These are phyloP conservation scores for Colaptes auratus DNA, from an alignment of 2,113 vertebrate species.

Conservation along the genomic window DNA sequence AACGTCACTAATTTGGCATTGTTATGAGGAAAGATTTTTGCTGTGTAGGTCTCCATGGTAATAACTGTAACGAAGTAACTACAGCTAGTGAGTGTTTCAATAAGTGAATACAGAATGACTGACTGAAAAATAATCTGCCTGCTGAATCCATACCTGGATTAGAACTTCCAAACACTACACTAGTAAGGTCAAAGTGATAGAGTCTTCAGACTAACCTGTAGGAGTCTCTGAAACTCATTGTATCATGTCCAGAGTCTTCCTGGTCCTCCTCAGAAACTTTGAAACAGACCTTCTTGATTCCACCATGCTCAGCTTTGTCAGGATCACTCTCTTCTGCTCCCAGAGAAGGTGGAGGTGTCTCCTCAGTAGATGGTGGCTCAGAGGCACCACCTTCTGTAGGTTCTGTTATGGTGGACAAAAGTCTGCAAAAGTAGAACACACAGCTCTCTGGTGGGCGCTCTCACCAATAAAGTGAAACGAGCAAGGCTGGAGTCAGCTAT, in stretches of 20 bases:
- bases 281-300: slow-evolving; percentile 95
- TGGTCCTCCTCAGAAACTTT: slow-evolving; percentile 97
- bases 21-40: neutral
- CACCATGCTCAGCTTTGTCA: slow-evolving; percentile 87
- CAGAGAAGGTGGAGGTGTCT: slow-evolving; percentile 78
- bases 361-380: slow-evolving; percentile 80
- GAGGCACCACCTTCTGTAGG: slow-evolving; percentile 83
- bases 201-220: slow-evolving; percentile 85
- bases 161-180: neutral
- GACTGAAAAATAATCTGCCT: neutral
- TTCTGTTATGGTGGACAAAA: slow-evolving; percentile 95
- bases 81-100: neutral
- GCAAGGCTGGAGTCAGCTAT: neutral
- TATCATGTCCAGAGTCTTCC: slow-evolving; percentile 98
- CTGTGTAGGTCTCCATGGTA: neutral
- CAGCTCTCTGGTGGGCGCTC: neutral
- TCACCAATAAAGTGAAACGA: neutral
- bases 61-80: neutral
- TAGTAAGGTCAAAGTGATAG: neutral
- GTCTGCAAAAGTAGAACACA: slow-evolving; percentile 69
- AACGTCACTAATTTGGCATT: neutral
- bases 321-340: slow-evolving; percentile 85
- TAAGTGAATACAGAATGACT: neutral
- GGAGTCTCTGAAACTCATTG: slow-evolving; percentile 97
- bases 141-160: neutral